Evolutionary conservation across 2,888 invertebrate genomes (phyloP).

Genomic region (Leptinotarsa haldemani): DNA sequence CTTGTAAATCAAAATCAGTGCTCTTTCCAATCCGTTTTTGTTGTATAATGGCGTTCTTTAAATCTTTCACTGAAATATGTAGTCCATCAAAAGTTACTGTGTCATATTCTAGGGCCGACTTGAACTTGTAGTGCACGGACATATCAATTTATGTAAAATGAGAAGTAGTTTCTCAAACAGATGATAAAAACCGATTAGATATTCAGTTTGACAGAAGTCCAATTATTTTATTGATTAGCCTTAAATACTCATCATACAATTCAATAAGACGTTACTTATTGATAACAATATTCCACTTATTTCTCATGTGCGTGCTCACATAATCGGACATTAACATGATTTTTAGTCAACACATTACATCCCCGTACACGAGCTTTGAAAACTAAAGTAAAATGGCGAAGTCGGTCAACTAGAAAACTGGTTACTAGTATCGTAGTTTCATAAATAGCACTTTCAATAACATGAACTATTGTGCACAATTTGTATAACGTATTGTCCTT

Average conservation of each 20-base stretch:
- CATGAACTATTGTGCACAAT: no score
- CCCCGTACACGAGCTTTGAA: background rate
- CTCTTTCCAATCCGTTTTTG: constrained; percentile 95
- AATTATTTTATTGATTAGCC: background rate
- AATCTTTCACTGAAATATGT: constrained; percentile 93
- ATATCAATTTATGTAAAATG: constrained; percentile 65
- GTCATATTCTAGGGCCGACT: constrained; percentile 95
- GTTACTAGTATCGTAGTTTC: no score
- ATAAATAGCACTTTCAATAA: no score
- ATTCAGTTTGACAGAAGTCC: constrained; percentile 13
- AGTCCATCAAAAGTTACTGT: constrained; percentile 97
- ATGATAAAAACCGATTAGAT: constrained; percentile 24
- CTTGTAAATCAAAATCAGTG: constrained; percentile 94
- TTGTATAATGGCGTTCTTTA: constrained; percentile 94
- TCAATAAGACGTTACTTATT: background rate
- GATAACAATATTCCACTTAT: background rate
- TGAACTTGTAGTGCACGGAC: constrained; percentile 99
- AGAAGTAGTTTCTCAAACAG: constrained; percentile 15
- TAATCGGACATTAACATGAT: background rate
- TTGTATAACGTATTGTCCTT: no score
- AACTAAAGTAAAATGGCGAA: constrained; percentile 6
- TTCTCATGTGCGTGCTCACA: background rate
- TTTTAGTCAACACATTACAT: background rate
- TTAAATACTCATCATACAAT: background rate
- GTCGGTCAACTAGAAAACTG: background rate